Conservation (phyloP, 2,113 vertebrate species). For the Trichomycterus rosablanca region DNA sequence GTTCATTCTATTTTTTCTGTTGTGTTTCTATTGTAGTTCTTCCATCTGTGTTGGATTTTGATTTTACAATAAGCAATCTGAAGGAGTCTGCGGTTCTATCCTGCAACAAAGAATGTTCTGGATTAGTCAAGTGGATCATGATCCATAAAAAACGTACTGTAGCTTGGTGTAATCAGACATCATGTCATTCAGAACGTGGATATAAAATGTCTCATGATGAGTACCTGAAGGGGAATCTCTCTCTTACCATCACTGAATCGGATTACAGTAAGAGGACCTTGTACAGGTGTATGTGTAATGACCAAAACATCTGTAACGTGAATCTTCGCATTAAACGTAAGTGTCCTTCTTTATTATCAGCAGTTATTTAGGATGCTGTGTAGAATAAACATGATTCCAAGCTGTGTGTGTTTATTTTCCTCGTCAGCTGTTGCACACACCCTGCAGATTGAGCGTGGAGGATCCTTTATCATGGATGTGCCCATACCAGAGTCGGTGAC, state of each 20-base stretch:
- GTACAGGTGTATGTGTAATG: not conserved
- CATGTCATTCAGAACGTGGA: not conserved
- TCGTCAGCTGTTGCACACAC: not conserved
- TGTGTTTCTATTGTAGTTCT: not conserved
- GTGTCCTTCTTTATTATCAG: not conserved
- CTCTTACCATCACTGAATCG: not conserved
- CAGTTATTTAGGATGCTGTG: not conserved
- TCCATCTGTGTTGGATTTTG: not conserved
- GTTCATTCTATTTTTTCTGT: not conserved
- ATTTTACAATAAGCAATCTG: not conserved
- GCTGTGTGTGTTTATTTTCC: not conserved
- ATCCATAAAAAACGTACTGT: not conserved
- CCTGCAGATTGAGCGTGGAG: not conserved
- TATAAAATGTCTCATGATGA: not conserved
- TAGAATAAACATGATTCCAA: not conserved
- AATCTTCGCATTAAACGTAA: not conserved
- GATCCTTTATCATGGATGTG: not conserved
- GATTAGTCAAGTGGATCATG: not conserved
- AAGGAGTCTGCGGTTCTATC: not conserved
- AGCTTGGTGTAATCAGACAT: not conserved
- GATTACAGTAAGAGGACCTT: not conserved
- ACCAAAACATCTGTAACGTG: not conserved
- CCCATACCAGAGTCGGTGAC: not conserved
- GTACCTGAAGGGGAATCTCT: not conserved
- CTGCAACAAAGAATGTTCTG: not conserved